Evolutionary conservation across 2,797 vertebrate species (phyloP), one percentile per base, ranked within the genome.

Genomic region (Gila robusta): DNA sequence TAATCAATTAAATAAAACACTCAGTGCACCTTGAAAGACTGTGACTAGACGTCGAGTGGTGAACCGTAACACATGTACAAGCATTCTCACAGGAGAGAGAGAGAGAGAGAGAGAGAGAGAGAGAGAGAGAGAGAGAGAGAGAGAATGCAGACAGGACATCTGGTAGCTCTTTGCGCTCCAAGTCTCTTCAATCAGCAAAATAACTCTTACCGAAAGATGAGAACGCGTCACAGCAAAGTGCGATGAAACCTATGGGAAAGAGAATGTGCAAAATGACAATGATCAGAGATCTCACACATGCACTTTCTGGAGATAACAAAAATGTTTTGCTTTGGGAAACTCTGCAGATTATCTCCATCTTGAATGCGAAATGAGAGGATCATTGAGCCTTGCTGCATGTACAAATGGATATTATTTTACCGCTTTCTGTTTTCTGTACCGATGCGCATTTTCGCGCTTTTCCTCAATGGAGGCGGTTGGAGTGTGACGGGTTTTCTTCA

Each of bases 341-440:
- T 86, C 77, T 73, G 84, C 84, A 86, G 54, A 80, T 86, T 85
- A 80, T 69, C 84, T 80, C 77, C 84, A 86, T 86, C 54, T 81
- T 86, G 77, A 86, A 80, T 80, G 78, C 69, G 84, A 64, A 73
- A 79, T 62, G 74, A 84, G 59, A 80, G 54, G 77, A 83, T 49
- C 59, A 23, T 23, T 26, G 35, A 19, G n/a, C 16, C 69, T 41
- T 49, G n/a, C 70, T 3, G 17, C 47, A 59, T 39, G 23, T 28
- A 44, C 41, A 49, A 49, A 69, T 79, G 86, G 81, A 83, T 23
- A 26, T 64, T 47, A 26, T 87, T 41, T 83, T 23, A 37, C 80
- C 23, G 71, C 62, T 37, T 47, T 19, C 26, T 67, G 9, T 47
- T 66, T 39, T n/a, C n/a, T n/a, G 47, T 39, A n/a, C 19, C 49